A percentile compares a stretch with the other conserved stretches of the same genome.
phyloP scores from a whole-genome alignment of 2,113 vertebrate genomes.

The Rhinichthys klamathensis region DNA sequence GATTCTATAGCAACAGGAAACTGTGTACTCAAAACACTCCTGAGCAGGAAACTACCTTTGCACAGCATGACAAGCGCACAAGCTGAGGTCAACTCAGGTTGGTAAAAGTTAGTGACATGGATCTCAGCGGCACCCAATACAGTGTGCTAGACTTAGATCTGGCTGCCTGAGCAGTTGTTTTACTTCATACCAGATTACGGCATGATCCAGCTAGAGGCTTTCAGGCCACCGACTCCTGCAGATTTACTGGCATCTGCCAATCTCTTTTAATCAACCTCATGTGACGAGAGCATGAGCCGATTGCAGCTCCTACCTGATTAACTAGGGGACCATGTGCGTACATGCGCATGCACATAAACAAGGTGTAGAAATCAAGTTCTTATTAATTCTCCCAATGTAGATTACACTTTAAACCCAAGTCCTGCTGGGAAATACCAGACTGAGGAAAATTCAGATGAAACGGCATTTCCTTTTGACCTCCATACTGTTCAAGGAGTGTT shows the following conservation, averaged over 20 bases:
- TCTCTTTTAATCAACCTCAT: constrained; percentile 37
- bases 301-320: constrained; percentile 5
- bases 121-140: not conserved
- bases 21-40: constrained; percentile 1
- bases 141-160: not conserved
- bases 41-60: not conserved
- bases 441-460: not conserved
- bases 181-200: constrained; percentile 40
- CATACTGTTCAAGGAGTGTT: not conserved
- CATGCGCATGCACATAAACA: not conserved
- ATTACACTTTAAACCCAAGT: not conserved
- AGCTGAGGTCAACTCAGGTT: not conserved
- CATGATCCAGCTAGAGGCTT: constrained; percentile 41
- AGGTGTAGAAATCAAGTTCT: not conserved
- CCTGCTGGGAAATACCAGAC: not conserved
- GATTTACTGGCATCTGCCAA: not conserved
- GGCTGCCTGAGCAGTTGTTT: constrained; percentile 6
- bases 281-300: constrained; percentile 25
- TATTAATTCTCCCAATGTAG: not conserved
- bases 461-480: not conserved
- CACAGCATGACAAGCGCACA: not conserved
- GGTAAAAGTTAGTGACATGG: constrained; percentile 14
- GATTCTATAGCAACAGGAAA: not conserved
- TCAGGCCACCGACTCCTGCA: constrained; percentile 31
- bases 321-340: not conserved